phyloP scores from a whole-genome alignment of 2,888 invertebrate species.

The Apeira syringaria region DNA sequence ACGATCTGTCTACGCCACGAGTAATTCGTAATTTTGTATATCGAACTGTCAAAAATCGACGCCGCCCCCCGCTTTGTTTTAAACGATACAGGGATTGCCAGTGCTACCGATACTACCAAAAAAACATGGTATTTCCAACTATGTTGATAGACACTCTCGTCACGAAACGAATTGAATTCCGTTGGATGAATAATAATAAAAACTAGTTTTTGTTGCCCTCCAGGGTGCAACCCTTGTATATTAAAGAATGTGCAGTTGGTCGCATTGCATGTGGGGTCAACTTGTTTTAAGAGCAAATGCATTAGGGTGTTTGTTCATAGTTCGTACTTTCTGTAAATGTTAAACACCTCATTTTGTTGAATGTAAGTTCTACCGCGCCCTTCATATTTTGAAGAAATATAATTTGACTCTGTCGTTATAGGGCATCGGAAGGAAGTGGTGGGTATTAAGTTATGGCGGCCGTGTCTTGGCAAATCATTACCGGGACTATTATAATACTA shows the following conservation, averaged over 20 bases:
- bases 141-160: constrained; percentile 66
- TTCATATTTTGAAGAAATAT: constrained; percentile 32
- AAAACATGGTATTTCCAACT: constrained; percentile 46
- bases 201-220: constrained; percentile 66
- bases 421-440: constrained; percentile 82
- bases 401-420: constrained; percentile 44
- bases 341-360: constrained; percentile 8
- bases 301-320: constrained; percentile 46
- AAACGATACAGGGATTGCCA: constrained; percentile 54
- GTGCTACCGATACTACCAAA: constrained; percentile 52
- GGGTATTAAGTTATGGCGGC: constrained; percentile 63
- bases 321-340: constrained; percentile 33
- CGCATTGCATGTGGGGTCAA: constrained; percentile 67
- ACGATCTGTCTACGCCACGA: constrained; percentile 36
- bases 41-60: constrained; percentile 51
- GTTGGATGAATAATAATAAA: constrained; percentile 74
- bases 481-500: constrained; percentile 46
- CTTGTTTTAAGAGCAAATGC: constrained; percentile 59
- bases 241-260: constrained; percentile 75
- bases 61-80: constrained; percentile 67
- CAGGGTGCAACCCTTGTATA: constrained; percentile 72
- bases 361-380: constrained; percentile 30
- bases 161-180: constrained; percentile 56
- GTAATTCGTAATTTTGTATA: constrained; percentile 44
- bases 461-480: constrained; percentile 70